Percentiles rank a stretch among this genome's conserved stretches.
Evolutionary conservation across 2,113 vertebrate genomes (phyloP).

Genomic region (Cyanocitta stelleri): DNA sequence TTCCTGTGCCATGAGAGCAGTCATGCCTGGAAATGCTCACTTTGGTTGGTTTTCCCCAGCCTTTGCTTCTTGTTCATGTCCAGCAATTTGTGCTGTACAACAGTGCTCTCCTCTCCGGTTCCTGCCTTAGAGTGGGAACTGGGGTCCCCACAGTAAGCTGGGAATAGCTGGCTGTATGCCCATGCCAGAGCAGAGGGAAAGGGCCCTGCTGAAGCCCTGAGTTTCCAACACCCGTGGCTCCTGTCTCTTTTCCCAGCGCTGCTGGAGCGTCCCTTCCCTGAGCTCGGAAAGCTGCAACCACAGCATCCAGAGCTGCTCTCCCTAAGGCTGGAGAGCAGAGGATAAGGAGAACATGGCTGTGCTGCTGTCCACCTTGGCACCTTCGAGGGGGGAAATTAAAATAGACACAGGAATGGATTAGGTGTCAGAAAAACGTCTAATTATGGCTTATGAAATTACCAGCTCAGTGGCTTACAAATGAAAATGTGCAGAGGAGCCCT

Average conservation of each 20-base stretch:
- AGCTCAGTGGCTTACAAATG: not conserved
- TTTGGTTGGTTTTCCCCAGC: not conserved
- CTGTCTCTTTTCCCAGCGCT: not conserved
- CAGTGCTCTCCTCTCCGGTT: not conserved
- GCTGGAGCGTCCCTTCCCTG: not conserved
- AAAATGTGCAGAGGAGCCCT: not conserved
- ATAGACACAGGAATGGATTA: not conserved
- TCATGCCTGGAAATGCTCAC: not conserved
- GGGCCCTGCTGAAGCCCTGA: not conserved
- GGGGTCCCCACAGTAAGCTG: not conserved
- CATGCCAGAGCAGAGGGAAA: not conserved
- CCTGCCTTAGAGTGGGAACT: not conserved
- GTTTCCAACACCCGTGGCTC: not conserved
- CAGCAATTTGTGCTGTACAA: not conserved
- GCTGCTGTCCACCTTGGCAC: not conserved
- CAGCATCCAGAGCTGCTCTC: fast-evolving
- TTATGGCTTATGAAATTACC: conserved; percentile 2
- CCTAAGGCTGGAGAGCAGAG: fast-evolving
- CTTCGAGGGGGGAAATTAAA: not conserved
- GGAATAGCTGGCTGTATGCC: not conserved
- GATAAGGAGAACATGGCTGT: not conserved
- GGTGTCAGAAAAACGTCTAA: not conserved
- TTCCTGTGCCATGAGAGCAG: not conserved
- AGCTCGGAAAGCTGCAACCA: fast-evolving
- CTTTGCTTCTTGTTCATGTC: not conserved